A percentile compares a stretch with the other conserved stretches of the same genome.
These are phyloP conservation scores for Canis aureus DNA, from an alignment of 2,113 vertebrate species.

Conservation along the genomic window DNA sequence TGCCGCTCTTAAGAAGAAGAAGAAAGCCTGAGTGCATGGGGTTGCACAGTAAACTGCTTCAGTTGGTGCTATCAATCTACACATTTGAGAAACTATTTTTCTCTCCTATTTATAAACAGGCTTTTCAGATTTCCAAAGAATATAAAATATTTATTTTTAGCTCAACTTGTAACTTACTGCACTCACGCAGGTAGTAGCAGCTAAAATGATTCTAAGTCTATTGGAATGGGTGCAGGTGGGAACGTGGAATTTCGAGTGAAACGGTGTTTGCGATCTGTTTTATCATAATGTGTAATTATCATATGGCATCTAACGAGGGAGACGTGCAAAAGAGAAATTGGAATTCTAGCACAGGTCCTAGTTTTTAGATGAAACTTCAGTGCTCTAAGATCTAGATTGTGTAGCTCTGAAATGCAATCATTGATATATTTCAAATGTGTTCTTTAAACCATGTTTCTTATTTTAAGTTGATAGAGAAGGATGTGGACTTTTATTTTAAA, in stretches of 20 bases:
- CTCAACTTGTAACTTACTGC: background rate
- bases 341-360: background rate
- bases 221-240: background rate
- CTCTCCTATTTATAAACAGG: background rate
- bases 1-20: background rate
- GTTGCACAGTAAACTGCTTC: background rate
- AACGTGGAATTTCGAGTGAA: background rate
- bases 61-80: background rate
- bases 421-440: conserved; percentile 13
- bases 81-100: background rate
- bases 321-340: background rate
- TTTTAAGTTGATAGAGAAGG: background rate
- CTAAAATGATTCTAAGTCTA: background rate
- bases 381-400: background rate
- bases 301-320: conserved; percentile 10
- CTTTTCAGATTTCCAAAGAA: background rate
- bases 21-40: background rate
- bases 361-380: conserved; percentile 45
- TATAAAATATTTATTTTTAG: background rate
- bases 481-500: background rate
- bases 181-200: background rate
- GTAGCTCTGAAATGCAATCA: conserved; percentile 21
- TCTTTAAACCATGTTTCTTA: conserved; percentile 26
- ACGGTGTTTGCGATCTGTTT: background rate
- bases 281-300: background rate